Base-by-base conservation (phyloP, 2,797 vertebrate genomes). In the Falco columbarius region DNA sequence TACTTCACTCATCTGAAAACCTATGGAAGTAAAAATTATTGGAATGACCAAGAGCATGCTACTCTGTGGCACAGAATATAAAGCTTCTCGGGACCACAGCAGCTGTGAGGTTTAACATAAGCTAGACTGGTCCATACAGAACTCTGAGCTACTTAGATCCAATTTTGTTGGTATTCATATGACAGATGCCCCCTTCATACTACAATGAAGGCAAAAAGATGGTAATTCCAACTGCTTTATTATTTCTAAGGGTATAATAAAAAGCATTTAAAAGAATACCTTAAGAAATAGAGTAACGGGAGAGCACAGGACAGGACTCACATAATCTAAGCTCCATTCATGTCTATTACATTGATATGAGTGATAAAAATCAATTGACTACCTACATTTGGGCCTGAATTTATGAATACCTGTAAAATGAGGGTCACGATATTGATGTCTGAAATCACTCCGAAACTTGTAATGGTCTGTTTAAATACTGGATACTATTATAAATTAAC, bases 111-210 rank as follows among this genome's bases (percentile, higher is more conserved):
- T 62, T 92, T 83, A 77, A 52, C 30, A 4, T 3, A 14, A 81
- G n/a, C 19, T 42, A 27, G 20, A 49, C 32, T 12, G 32, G 27
- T 27, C 34, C 46, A 42, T 10, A 19, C 40, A 68, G 46, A 82
- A n/a, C 51, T 65, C 58, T 14, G 2, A 80, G 14, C 14, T 61
- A 14, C 21, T 20, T 26, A 14, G 54, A 67, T 22, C 14, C 1
- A 0, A 23, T 23, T 54, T 80, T 63, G 2, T 8, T 30, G 12
- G 14, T 34, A 66, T 11, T 59, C 14, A 3, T 9, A 3, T 2
- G 14, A 30, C 67, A 81, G 6, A 7, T 11, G 8, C 2, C 13
- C 6, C 9, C 16, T 62, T 75, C 10, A 36, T 8, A 29, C 0
- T 0, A 18, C 36, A 73, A 10, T 16, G 22, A 81, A 71, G 27